Evolutionary conservation across 2,888 invertebrate genomes (phyloP).

Genomic region (Cephus sareptanus): DNA sequence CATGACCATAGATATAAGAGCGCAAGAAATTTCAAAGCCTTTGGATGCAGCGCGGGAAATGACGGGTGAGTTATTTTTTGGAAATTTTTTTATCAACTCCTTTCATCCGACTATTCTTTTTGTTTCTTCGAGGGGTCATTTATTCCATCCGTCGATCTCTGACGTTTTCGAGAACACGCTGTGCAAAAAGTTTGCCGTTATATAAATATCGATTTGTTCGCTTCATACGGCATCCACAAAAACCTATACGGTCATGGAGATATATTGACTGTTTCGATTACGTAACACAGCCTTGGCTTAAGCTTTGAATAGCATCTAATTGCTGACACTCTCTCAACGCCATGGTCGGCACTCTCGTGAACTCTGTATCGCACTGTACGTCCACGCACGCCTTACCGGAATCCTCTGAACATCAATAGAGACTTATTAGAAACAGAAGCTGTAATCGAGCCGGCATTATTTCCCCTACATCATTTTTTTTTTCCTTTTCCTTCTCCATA

Average conservation of each 20-base stretch:
- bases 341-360: background rate
- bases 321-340: constrained; percentile 9
- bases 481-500: background rate
- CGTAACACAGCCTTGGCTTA: constrained; percentile 18
- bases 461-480: background rate
- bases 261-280: constrained; percentile 13
- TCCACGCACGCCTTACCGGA: background rate
- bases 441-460: constrained; percentile 13
- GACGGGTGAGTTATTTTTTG: background rate
- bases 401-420: constrained; percentile 14
- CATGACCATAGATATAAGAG: background rate
- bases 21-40: background rate
- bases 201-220: background rate
- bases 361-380: background rate
- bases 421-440: constrained; percentile 22
- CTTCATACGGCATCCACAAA: background rate
- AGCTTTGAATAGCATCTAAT: constrained; percentile 20
- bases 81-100: background rate
- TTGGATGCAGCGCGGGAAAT: background rate
- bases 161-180: background rate
- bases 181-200: background rate
- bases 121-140: background rate
- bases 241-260: constrained; percentile 4
- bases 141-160: background rate
- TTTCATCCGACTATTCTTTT: background rate